Evolutionary conservation across 2,888 invertebrate genomes (phyloP).

Genomic region (Macroteleia sp.): DNA sequence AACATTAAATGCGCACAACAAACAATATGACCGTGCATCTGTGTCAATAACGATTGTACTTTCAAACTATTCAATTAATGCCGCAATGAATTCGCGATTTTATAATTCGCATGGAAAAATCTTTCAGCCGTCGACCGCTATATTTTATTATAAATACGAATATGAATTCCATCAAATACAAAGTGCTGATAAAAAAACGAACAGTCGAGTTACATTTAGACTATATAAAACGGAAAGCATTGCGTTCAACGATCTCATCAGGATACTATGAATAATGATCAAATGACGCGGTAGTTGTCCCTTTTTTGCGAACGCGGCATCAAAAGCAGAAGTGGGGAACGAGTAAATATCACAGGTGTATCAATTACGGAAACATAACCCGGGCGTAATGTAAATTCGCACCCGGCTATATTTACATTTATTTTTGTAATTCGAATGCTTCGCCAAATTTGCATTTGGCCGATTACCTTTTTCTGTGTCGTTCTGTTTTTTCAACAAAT

Average conservation of each 20-base stretch:
- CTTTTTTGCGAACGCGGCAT: no score
- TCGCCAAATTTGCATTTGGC: conserved; percentile 6
- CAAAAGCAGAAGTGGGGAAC: no score
- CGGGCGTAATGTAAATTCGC: conserved; percentile 23
- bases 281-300: not conserved
- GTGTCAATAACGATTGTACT: conserved; percentile 23
- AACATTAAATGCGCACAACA: conserved; percentile 6
- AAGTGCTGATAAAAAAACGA: not conserved
- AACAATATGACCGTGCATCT: not conserved
- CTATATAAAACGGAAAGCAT: not conserved
- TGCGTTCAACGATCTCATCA: not conserved
- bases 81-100: conserved; percentile 12
- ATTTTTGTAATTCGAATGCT: conserved; percentile 9
- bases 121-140: not conserved
- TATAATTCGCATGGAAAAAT: not conserved
- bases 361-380: conserved; percentile 15
- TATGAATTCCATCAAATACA: not conserved
- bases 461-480: no score
- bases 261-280: conserved; percentile 11
- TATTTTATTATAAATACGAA: conserved; percentile 3
- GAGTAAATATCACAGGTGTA: conserved; percentile 11
- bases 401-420: conserved; percentile 8
- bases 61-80: conserved; percentile 25
- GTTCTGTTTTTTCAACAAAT: no score
- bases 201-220: conserved; percentile 4